Evolutionary conservation across 2,888 invertebrate genomes (phyloP).

Genomic region (Hoplodrina blanda): DNA sequence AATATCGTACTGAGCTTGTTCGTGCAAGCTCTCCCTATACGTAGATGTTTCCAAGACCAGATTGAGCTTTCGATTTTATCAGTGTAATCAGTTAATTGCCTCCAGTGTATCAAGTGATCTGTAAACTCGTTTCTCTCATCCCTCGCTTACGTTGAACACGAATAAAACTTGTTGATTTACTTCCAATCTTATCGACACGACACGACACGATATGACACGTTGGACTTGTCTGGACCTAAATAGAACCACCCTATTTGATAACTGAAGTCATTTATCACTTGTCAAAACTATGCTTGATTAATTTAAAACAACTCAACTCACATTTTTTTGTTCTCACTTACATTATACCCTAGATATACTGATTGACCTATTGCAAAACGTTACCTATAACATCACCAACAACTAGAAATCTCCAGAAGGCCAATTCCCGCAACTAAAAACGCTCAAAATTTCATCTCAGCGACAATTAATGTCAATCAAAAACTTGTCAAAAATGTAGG

Average conservation of each 20-base stretch:
- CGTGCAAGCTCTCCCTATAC: constrained; percentile 11
- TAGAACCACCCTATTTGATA: constrained; percentile 21
- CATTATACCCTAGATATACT: no score
- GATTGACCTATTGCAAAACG: no score
- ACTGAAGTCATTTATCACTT: not conserved
- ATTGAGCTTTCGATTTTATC: constrained; percentile 50
- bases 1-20: constrained; percentile 2
- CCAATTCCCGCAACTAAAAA: no score
- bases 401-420: no score
- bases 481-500: no score
- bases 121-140: constrained; percentile 43
- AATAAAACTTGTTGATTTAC: constrained; percentile 35
- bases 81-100: constrained; percentile 58
- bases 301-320: no score
- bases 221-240: constrained; percentile 6
- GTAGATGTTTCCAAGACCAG: constrained; percentile 28
- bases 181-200: constrained; percentile 28
- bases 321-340: no score
- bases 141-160: constrained; percentile 17
- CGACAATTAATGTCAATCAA: no score
- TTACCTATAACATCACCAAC: no score
- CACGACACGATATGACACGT: constrained; percentile 9
- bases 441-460: no score
- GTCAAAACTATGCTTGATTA: not conserved
- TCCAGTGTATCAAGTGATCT: constrained; percentile 39